phyloP scores from a whole-genome alignment of 2,888 invertebrate genomes.

The Drosophila rellima region DNA sequence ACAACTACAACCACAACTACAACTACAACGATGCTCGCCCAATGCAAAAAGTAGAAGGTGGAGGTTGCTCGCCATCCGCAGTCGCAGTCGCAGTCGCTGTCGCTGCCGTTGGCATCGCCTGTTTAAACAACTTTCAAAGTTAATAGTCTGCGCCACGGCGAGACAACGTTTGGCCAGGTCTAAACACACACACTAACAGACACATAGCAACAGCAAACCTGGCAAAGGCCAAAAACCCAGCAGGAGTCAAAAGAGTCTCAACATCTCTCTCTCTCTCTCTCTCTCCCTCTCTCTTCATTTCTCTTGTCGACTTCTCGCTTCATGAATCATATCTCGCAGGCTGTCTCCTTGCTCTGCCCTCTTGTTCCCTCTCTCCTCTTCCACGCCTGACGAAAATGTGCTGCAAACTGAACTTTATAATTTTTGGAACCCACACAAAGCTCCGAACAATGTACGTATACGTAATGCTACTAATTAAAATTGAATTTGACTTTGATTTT shows the following conservation, averaged over 20 bases:
- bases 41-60: slow-evolving; percentile 81
- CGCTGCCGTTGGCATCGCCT: slow-evolving; percentile 69
- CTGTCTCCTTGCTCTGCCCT: slow-evolving; percentile 33
- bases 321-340: slow-evolving; percentile 79
- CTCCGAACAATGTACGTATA: slow-evolving; percentile 55
- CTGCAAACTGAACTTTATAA: slow-evolving; percentile 72
- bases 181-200: slow-evolving; percentile 23
- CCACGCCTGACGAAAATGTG: slow-evolving; percentile 66
- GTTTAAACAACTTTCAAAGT: slow-evolving; percentile 83
- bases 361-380: slow-evolving; percentile 16
- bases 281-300: not conserved
- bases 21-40: slow-evolving; percentile 73
- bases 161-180: slow-evolving; percentile 66
- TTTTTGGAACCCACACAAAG: slow-evolving; percentile 52
- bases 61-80: slow-evolving; percentile 59
- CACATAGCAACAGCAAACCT: not conserved
- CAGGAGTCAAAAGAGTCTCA: slow-evolving; percentile 64
- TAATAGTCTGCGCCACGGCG: slow-evolving; percentile 83
- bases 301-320: slow-evolving; percentile 10
- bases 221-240: slow-evolving; percentile 55
- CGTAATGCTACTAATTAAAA: slow-evolving; percentile 78
- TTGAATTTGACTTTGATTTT: slow-evolving; percentile 61
- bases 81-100: slow-evolving; percentile 12
- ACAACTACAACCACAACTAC: slow-evolving; percentile 47
- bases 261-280: slow-evolving; percentile 36